phyloP scores from a whole-genome alignment of 2,113 vertebrate genomes.

The Ctenodactylus gundi region DNA sequence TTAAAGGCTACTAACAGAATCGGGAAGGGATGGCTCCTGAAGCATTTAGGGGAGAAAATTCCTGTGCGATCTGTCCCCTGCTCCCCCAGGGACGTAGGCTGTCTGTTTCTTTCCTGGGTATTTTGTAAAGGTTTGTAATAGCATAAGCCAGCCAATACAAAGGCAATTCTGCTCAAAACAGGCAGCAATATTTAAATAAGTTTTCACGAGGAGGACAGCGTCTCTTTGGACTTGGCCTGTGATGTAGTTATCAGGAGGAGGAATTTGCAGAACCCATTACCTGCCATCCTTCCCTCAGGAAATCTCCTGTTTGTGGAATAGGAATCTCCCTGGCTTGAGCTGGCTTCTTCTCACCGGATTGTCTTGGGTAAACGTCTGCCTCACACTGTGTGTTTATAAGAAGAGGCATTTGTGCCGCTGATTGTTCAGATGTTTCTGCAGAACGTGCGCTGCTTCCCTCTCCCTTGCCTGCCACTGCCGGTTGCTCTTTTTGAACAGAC shows the following conservation, averaged over 20 bases:
- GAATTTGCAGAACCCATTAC: constrained; percentile 60
- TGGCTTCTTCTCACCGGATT: background rate
- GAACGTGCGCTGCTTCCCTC: background rate
- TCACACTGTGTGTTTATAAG: constrained; percentile 67
- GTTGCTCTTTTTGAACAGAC: background rate
- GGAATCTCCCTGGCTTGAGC: constrained; percentile 42
- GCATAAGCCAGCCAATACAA: background rate
- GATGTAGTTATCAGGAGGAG: constrained; percentile 71
- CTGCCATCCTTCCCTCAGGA: constrained; percentile 61
- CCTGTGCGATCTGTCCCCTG: background rate
- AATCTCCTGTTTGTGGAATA: constrained; percentile 56
- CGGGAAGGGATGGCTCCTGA: background rate
- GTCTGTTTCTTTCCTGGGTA: background rate
- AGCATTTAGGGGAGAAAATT: background rate
- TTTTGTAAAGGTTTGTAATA: constrained; percentile 29
- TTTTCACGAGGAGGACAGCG: constrained; percentile 58
- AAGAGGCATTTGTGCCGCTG: constrained; percentile 77
- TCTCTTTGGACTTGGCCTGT: constrained; percentile 67
- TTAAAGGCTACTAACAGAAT: background rate
- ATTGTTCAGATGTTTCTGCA: constrained; percentile 69
- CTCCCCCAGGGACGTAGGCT: background rate
- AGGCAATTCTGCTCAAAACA: background rate
- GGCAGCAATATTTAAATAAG: constrained; percentile 72
- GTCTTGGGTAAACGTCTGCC: constrained; percentile 61
- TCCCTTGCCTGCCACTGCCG: background rate